Base-by-base conservation (phyloP, 2,888 invertebrate genomes). In the Cheilosia pagana region DNA sequence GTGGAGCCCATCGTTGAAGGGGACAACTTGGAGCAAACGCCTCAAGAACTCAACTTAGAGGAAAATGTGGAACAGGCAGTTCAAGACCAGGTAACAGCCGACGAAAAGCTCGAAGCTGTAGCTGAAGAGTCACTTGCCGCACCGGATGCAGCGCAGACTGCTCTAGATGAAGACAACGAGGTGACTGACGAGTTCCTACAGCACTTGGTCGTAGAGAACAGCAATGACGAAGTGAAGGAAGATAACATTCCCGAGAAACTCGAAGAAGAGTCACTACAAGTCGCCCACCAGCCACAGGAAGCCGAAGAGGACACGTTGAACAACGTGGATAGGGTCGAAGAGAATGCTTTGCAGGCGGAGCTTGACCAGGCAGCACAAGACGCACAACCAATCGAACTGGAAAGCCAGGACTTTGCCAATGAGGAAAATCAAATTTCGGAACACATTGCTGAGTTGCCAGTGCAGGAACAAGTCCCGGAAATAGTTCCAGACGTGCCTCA, bases 351-450 rank as follows among this genome's bases (percentile, higher is more conserved):
- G 19, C 16, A 53, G 25, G 7, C 41, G 1, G 53, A 68, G 1
- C 23, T 59, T 5, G 59, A 50, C 0, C 16, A 39, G 0, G 35
- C 6, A 6, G 25, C 48, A 23, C 12, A 14, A 3, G 39, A 16
- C 2, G 50, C 50, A 71, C 3, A 19, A 8, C 41, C 60, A 21
- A 10, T 55, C 3, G 53, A 79, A 28, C 2, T 52, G 0, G 50
- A 41, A 10, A 43, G 25, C 8, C 43, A 57, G 57, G 23, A 43
- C 8, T 3, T 48, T 14, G 16, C 28, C 14, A 60, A 48, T 3
- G 60, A 72, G 14, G 62, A 72, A 19, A 63, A 74, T 10, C 41
- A 60, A 12, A 31, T 72, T 31, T 19, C 41, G 0, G 72, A 53
- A 31, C 52, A 60, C 1, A 14, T 35, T 4, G 52, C 28, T 3